Percentiles rank a stretch among this genome's conserved stretches.
phyloP scores from a whole-genome alignment of 1,140 invertebrate species.

The Heliconius nattereri region DNA sequence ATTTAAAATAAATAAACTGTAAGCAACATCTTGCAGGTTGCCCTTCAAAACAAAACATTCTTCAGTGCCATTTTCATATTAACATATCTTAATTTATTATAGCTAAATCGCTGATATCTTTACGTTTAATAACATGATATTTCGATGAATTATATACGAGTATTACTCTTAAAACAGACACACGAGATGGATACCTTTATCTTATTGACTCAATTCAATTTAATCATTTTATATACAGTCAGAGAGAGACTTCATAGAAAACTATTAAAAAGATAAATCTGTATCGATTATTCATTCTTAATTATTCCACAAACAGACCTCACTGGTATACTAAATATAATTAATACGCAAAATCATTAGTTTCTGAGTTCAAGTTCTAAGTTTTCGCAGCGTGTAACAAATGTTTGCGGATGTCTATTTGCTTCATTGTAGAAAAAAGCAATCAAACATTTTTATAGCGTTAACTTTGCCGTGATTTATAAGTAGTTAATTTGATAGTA shows the following conservation, averaged over 20 bases:
- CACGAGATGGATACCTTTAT: neutral
- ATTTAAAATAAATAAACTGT: neutral
- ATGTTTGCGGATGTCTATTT: slow-evolving; percentile 14
- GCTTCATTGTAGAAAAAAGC: slow-evolving; percentile 27
- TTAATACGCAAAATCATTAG: no score
- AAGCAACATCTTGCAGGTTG: neutral
- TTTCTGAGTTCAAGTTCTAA: neutral
- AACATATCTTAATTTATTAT: neutral
- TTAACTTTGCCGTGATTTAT: slow-evolving; percentile 24
- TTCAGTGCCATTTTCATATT: neutral
- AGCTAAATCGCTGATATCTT: neutral
- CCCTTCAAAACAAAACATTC: neutral
- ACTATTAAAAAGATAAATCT: neutral
- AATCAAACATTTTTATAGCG: slow-evolving; percentile 28
- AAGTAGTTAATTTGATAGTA: slow-evolving; percentile 29
- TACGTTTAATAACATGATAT: neutral
- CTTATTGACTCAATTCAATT: neutral
- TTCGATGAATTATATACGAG: neutral
- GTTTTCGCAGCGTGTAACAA: slow-evolving; percentile 28
- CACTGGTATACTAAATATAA: no score
- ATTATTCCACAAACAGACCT: neutral
- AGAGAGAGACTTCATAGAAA: neutral
- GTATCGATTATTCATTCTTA: neutral
- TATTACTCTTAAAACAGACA: slow-evolving; percentile 7
- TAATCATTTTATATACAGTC: neutral